Base-by-base conservation (phyloP, 2,888 invertebrate genomes). In the Chymomyza caudatula region DNA sequence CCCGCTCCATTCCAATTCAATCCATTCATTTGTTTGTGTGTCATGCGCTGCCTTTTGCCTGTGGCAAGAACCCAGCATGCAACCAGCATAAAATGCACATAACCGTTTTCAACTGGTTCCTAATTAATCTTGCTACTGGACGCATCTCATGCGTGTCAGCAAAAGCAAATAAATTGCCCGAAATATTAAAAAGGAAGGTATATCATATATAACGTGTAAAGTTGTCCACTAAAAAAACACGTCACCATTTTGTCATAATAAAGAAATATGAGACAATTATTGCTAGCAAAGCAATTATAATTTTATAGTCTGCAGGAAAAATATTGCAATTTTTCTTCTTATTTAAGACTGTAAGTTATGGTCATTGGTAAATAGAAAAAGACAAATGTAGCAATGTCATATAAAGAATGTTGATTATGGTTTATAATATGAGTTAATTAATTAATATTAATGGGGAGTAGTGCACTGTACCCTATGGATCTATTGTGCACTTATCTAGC, bases 41-140 rank as follows among this genome's bases (percentile, higher is more conserved):
- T 51, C 20, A 13, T 51, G 51, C 51, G 19, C n/a, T 6, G 19
- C 51, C 11, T 4, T 8, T 20, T 20, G 19, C 51, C 13, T 20
- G 19, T 19, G 19, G 47, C 47, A 19, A 47, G 19, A 47, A 47
- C 17, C 4, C 51, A 51, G 8, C 51, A 13, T 47, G 47, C 19
- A 47, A 17, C 15, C 53, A 53, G 66, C 60, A 29, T 63, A 25
- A 54, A 55, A 44, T 25, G 43, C 43, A 44, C 43, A 56, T 19
- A 20, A 51, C 49, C 5, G 19, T 54, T 37, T 57, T 15, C 25
- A 59, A 19, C 15, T 37, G 23, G 51, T 13, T 52, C 42, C 55
- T 69, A 73, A 73, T 73, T 66, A 73, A 61, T 22, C 63, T 56
- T 69, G 61, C 56, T 20, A 6, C 47, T 47, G 47, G 47, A 17